Percentiles rank a stretch among this genome's conserved stretches.
Evolutionary conservation across 2,113 vertebrate species (phyloP).

Genomic region (Trematomus loennbergii): DNA sequence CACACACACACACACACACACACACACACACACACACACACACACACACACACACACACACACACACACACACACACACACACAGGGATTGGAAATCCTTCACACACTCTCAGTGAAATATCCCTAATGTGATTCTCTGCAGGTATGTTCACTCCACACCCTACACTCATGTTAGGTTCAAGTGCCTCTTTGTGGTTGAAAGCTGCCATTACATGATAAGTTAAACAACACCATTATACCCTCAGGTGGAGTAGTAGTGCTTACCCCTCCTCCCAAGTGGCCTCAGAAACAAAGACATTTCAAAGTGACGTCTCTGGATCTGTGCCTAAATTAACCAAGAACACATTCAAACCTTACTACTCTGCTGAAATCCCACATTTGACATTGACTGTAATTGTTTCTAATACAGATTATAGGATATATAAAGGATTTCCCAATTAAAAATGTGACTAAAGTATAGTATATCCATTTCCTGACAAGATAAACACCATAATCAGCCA

Average conservation of each 20-base stretch:
- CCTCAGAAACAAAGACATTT: constrained; percentile 4
- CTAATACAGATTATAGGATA: not conserved
- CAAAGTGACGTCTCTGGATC: not conserved
- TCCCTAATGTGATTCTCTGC: constrained; percentile 24
- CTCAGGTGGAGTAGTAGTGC: constrained; percentile 8
- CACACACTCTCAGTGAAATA: constrained; percentile 1
- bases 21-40: too few relatives aligned
- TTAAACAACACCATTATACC: constrained; percentile 16
- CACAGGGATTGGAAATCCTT: constrained; percentile 12
- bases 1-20: too few relatives aligned
- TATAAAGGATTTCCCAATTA: not conserved
- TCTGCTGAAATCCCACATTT: not conserved
- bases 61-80: too few relatives aligned
- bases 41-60: too few relatives aligned
- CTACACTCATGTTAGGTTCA: constrained; percentile 8
- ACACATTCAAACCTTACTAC: not conserved
- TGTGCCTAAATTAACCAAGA: not conserved
- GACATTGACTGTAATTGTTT: not conserved
- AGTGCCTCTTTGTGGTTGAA: constrained; percentile 65
- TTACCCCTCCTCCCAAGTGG: constrained; percentile 4
- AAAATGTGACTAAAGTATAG: not conserved
- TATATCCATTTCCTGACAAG: not conserved
- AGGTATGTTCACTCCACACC: constrained; percentile 14
- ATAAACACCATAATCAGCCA: constrained; percentile 6
- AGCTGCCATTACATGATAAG: constrained; percentile 50